Base-by-base conservation (phyloP, 2,113 vertebrate genomes). In the Leucosticte australis region DNA sequence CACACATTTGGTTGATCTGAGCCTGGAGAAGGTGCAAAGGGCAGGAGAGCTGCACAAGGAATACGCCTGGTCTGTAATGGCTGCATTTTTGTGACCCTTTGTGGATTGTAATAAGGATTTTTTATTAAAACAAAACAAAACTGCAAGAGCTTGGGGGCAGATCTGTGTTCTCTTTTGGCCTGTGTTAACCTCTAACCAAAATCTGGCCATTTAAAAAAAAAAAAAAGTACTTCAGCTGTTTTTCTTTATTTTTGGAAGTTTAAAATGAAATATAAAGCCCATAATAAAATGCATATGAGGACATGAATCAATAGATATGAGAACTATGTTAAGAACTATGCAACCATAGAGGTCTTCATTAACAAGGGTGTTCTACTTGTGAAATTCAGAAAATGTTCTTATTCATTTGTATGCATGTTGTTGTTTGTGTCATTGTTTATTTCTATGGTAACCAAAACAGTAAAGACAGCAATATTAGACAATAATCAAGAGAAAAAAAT, bases 181-280 rank as follows among this genome's bases (percentile, higher is more conserved):
- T 60, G 21, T 75, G 44, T 68, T 92, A 96, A 94, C 90, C 85
- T 95, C 79, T 95, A 89, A 63, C 76, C 88, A 94, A 86, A 97
- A 92, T 90, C 79, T 94, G 60, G 7, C 87, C 85, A 83, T 90
- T 77, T 9, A 4, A 83, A 92, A 90, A 80, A 73, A 80, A 74
- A 80, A 74, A 88, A 84, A 50, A 0, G 11, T 53, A 33, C 82
- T 90, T 96, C 92, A 97, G 83, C 92, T 94, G 90, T 65, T 87
- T 94, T 95, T 79, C 92, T 95, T 97, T 94, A 93, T 77, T 92
- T 95, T 92, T 89, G 76, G 83, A 87, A 92, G 86, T 94, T 94
- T 85, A 95, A 96, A 96, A 96, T 96, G 22, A 93, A 97, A 83
- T 78, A 59, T 92, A 96, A 96, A 90, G 93, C 92, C 85, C 44